phyloP scores from a whole-genome alignment of 2,113 vertebrate genomes.

The Toxotes chatareus region DNA sequence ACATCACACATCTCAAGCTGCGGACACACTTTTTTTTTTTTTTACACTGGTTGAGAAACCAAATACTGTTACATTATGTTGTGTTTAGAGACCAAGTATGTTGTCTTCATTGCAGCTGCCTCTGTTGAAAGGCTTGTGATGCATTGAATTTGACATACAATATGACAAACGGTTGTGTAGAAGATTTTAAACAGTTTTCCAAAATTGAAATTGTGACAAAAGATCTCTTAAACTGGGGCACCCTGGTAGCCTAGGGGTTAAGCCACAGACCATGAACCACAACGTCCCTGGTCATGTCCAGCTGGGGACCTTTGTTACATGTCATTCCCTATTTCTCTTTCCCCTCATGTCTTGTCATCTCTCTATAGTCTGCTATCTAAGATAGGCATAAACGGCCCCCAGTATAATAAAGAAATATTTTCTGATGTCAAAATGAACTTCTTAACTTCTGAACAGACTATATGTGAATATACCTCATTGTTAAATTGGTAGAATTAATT shows the following conservation, averaged over 20 bases:
- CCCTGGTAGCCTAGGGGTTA: neutral
- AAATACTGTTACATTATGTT: constrained; percentile 22
- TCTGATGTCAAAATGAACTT: neutral
- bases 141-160: neutral
- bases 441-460: neutral
- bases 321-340: neutral
- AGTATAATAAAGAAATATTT: neutral
- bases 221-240: neutral
- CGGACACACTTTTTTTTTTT: constrained; percentile 20
- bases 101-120: neutral
- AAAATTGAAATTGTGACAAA: neutral
- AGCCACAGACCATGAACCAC: neutral
- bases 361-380: neutral
- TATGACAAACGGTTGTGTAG: neutral
- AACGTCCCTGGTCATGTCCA: fast-evolving
- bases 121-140: constrained; percentile 15
- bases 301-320: neutral
- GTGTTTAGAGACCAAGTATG: constrained; percentile 8
- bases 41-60: constrained; percentile 38
- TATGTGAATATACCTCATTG: neutral
- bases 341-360: neutral
- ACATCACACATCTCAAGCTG: constrained; percentile 48
- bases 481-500: neutral
- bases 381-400: neutral
- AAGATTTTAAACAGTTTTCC: neutral